Evolutionary conservation across 2,888 invertebrate species (phyloP).

Genomic region (Zelleria hepariella): DNA sequence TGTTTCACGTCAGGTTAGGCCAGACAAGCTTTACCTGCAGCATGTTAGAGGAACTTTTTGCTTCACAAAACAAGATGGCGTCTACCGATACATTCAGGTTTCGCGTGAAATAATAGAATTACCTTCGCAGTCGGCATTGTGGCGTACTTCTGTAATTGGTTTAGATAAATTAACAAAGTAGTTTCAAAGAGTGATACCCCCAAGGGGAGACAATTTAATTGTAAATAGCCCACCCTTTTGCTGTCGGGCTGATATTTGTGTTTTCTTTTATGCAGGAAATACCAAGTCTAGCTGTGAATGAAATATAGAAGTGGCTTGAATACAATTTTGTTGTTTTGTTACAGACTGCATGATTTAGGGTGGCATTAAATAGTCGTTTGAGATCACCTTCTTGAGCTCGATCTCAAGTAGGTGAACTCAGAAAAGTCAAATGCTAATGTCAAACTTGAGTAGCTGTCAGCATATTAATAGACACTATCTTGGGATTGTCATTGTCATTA

Average conservation of each 20-base stretch:
- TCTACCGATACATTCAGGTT: slow-evolving; percentile 21
- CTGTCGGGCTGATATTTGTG: slow-evolving; percentile 36
- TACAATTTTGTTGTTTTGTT: too few species aligned
- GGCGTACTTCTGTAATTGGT: slow-evolving; percentile 61
- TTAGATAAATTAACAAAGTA: slow-evolving; percentile 67
- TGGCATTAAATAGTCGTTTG: too few species aligned
- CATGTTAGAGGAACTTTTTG: not conserved
- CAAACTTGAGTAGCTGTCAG: too few species aligned
- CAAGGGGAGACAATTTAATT: slow-evolving; percentile 51
- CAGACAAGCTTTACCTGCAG: not conserved
- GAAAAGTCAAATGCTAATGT: too few species aligned
- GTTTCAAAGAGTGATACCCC: slow-evolving; percentile 59
- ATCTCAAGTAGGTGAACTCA: too few species aligned
- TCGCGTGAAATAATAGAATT: slow-evolving; percentile 50
- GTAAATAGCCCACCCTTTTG: slow-evolving; percentile 40
- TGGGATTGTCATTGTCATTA: too few species aligned
- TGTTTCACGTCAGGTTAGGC: not conserved
- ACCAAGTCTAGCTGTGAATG: too few species aligned
- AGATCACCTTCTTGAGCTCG: too few species aligned
- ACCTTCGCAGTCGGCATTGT: slow-evolving; percentile 36
- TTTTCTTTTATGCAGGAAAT: slow-evolving; percentile 14
- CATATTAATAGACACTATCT: too few species aligned
- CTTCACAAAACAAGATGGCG: not conserved
- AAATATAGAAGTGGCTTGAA: too few species aligned
- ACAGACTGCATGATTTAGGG: too few species aligned